Evolutionary conservation across 92 coral and sea anemone species (phyloP).

Genomic region (Epizoanthus illoricatus): DNA sequence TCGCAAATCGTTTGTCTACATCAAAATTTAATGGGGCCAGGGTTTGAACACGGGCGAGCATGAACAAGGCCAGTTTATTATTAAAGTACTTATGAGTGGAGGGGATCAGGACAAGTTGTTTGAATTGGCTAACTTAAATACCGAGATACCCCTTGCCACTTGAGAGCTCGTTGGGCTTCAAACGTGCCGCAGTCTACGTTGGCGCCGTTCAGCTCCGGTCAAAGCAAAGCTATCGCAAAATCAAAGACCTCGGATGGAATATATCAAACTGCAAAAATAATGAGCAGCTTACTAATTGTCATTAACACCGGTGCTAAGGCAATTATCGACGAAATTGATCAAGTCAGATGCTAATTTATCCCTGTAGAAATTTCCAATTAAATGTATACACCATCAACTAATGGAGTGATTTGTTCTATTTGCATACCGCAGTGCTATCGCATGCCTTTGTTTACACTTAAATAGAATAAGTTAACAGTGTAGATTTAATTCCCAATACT

Average conservation of each 20-base stretch:
- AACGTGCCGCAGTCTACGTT: constrained; percentile 22
- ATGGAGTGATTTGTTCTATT: constrained; percentile 66
- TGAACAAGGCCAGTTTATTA: neutral
- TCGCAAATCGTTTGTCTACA: neutral
- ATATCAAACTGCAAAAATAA: constrained; percentile 17
- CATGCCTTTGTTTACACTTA: constrained; percentile 85
- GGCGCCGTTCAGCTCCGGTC: constrained; percentile 31
- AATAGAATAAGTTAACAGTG: constrained; percentile 68
- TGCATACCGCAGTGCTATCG: constrained; percentile 77
- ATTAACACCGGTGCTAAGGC: constrained; percentile 53
- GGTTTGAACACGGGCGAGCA: constrained; percentile 20
- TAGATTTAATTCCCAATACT: constrained; percentile 78
- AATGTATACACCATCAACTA: constrained; percentile 58
- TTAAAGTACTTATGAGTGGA: constrained; percentile 31
- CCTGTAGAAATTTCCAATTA: constrained; percentile 63
- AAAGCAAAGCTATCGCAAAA: constrained; percentile 25
- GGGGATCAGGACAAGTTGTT: constrained; percentile 42
- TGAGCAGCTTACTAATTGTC: constrained; percentile 39
- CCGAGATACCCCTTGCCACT: constrained; percentile 28
- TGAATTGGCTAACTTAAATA: constrained; percentile 41
- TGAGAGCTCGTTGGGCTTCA: constrained; percentile 39
- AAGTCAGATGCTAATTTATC: constrained; percentile 58
- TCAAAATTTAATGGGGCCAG: neutral
- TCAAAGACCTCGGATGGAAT: constrained; percentile 30
- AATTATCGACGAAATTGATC: constrained; percentile 51